Evolutionary conservation across 1,140 invertebrate genomes (phyloP), one percentile per base, ranked within the genome.

Genomic region (Carcinoscorpius rotundicauda): DNA sequence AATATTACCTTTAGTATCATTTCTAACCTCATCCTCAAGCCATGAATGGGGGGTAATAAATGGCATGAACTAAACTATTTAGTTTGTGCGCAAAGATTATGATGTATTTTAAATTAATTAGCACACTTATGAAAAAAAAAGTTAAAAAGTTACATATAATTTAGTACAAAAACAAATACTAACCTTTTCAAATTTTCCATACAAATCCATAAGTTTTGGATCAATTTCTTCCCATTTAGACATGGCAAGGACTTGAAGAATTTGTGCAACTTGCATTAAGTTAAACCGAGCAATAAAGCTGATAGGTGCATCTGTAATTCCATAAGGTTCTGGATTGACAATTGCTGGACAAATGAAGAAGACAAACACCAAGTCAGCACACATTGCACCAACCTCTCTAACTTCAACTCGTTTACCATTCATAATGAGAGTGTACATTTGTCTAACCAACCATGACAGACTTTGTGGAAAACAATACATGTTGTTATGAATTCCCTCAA

Each of bases 331-430:
- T 0, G 96, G 95, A 79, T 97, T 93, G 50, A 95, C 89, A 58
- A 98, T 92, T 0, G 93, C 95, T 6, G 93, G 93, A 74, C 95
- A 98, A 66, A 98, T 91, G 71, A 97, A 97, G 71, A 91, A 84
- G 3, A 88, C 90, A 75, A 98, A 92, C 8, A 98, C 86, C 29
- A 98, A 79, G 75, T 98, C 94, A 1, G 90, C 91, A 74, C 91
- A 93, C 71, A 98, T 86, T 6, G 85, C 83, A 71, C 87, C 79
- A 67, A 84, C 80, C 79, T 85, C 75, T 63, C 78, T 68, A 59
- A 69, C 72, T 71, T 82, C 75, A n/a, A 76, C 63, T 64, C 74
- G 66, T 59, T 73, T 72, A 3, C 71, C 70, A 57, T 77, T 75
- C 61, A 78, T 76, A 5, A 84, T 66, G n/a, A 76, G 71, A n/a